Conservation (phyloP, 2,888 invertebrate species). For the Chorisops tibialis region DNA sequence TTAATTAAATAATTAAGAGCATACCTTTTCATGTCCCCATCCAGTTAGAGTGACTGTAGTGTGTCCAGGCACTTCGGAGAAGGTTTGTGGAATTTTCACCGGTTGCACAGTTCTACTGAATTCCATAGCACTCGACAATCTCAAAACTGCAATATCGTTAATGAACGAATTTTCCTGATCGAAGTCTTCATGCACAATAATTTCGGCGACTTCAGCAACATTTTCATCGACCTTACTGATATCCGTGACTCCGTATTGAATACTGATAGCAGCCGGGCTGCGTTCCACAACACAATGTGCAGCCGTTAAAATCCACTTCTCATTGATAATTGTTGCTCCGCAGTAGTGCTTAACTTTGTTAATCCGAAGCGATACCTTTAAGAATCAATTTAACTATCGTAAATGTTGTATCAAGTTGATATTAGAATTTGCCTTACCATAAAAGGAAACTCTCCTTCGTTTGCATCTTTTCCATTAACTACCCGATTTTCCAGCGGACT, state of each 20-base stretch:
- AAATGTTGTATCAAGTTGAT: too few species aligned
- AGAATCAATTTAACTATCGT: too few species aligned
- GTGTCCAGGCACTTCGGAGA: conserved; percentile 34
- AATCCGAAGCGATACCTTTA: too few species aligned
- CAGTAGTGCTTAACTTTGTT: conserved; percentile 38
- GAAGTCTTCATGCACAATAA: conserved; percentile 47
- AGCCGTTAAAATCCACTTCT: conserved; percentile 42
- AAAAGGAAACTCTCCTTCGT: conserved; percentile 42
- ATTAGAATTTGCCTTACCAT: conserved; percentile 38
- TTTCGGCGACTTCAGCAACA: conserved; percentile 39
- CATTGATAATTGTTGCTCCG: conserved; percentile 41
- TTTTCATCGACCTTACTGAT: conserved; percentile 38
- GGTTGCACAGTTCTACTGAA: conserved; percentile 39
- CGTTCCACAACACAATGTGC: conserved; percentile 42
- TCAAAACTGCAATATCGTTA: conserved; percentile 51
- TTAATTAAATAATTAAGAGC: not conserved
- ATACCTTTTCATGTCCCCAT: conserved; percentile 46
- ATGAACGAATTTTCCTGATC: conserved; percentile 38
- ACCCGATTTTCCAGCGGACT: conserved; percentile 39
- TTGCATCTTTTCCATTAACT: conserved; percentile 44
- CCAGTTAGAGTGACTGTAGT: conserved; percentile 41
- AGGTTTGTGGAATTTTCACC: conserved; percentile 41
- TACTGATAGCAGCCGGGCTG: conserved; percentile 27
- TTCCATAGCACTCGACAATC: conserved; percentile 40
- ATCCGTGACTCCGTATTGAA: conserved; percentile 42